Percentiles rank a stretch among this genome's conserved stretches.
phyloP scores from a whole-genome alignment of 2,113 vertebrate genomes.

The Meleagris gallopavo region DNA sequence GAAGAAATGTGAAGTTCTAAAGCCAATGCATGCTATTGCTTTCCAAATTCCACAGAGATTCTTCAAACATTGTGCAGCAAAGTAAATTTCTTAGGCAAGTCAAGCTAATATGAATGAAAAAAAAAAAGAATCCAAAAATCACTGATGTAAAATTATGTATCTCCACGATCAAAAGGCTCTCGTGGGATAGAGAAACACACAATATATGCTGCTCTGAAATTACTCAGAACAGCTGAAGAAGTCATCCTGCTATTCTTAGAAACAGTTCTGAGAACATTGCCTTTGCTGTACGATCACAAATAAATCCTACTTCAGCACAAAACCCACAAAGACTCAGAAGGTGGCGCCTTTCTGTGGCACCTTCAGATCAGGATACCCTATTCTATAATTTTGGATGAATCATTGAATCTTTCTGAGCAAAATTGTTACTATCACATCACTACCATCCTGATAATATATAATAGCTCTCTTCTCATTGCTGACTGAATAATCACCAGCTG shows the following conservation, averaged over 20 bases:
- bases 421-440: not conserved
- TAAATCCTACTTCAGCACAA: conserved; percentile 24
- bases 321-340: not conserved
- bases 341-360: not conserved
- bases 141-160: conserved; percentile 1
- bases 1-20: not conserved
- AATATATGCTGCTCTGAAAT: not conserved
- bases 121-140: not conserved
- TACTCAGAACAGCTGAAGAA: conserved; percentile 44
- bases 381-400: conserved; percentile 16
- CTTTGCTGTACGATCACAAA: not conserved
- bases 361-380: not conserved
- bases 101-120: not conserved
- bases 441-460: not conserved
- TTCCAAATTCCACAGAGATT: not conserved
- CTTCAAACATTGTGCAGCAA: not conserved
- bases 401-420: not conserved
- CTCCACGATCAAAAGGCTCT: conserved; percentile 30
- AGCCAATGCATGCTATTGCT: not conserved
- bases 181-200: not conserved
- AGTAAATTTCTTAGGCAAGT: not conserved
- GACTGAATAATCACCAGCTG: not conserved
- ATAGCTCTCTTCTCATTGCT: not conserved
- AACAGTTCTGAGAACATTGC: conserved; percentile 43
- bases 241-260: conserved; percentile 50